Conservation (phyloP, 2,888 invertebrate species). For the Notocelia uddmanniana region DNA sequence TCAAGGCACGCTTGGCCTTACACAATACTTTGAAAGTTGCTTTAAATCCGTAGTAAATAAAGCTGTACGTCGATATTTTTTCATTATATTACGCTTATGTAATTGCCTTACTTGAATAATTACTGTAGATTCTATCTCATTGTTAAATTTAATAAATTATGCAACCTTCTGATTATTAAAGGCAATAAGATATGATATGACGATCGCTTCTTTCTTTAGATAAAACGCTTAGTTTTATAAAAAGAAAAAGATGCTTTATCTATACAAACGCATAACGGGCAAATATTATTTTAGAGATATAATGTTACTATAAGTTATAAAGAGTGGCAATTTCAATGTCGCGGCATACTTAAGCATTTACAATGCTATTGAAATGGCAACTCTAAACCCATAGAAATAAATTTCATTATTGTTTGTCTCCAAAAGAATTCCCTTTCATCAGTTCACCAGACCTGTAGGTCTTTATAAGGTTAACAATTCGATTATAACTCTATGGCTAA, state of each 20-base stretch:
- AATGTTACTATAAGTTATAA: too few relatives aligned
- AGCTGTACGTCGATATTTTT: constrained; percentile 52
- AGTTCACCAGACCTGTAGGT: not conserved
- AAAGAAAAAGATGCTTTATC: not conserved
- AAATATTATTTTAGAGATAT: not conserved
- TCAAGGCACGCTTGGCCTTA: constrained; percentile 49
- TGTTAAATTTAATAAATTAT: constrained; percentile 11
- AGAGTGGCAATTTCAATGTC: too few relatives aligned
- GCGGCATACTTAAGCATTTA: not conserved
- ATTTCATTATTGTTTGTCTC: not conserved
- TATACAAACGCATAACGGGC: too few relatives aligned
- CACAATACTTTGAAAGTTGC: constrained; percentile 42
- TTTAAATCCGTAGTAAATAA: constrained; percentile 13
- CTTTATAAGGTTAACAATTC: not conserved
- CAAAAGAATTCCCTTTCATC: not conserved
- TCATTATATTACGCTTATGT: constrained; percentile 51
- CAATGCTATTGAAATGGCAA: not conserved
- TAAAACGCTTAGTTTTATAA: not conserved
- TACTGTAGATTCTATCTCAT: constrained; percentile 28
- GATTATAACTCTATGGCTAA: not conserved
- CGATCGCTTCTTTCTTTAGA: not conserved
- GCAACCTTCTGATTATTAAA: not conserved
- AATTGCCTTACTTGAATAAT: constrained; percentile 50
- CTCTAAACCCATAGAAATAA: not conserved
- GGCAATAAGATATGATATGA: not conserved